Percentiles rank a stretch among this genome's conserved stretches.
phyloP scores from a whole-genome alignment of 2,113 vertebrate species.

The Albula glossodonta region DNA sequence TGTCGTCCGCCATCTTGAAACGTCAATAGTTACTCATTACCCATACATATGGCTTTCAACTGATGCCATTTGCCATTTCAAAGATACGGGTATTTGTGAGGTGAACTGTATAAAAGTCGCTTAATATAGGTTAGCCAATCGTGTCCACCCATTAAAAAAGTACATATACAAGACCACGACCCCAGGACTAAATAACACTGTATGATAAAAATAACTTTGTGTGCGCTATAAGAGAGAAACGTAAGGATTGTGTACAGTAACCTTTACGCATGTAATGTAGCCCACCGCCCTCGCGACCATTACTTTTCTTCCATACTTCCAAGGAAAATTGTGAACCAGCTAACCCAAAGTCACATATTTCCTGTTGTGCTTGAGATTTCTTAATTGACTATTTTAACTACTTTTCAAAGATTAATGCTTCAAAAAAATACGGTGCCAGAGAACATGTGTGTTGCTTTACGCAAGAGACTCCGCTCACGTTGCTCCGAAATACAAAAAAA shows the following conservation, averaged over 20 bases:
- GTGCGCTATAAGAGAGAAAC: not conserved
- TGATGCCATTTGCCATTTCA: not conserved
- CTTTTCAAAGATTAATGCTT: not conserved
- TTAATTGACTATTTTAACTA: not conserved
- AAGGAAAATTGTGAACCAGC: not conserved
- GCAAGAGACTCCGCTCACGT: not conserved
- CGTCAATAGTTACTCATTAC: not conserved
- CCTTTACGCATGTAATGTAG: not conserved
- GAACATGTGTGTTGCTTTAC: not conserved
- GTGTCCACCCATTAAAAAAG: not conserved
- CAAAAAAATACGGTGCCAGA: not conserved
- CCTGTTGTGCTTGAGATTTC: too few relatives aligned
- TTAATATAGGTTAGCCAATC: not conserved
- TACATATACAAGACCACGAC: not conserved
- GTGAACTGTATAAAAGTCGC: not conserved
- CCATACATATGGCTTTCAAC: not conserved
- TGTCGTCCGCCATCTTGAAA: not conserved
- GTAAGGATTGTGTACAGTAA: not conserved
- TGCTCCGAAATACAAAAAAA: too few relatives aligned
- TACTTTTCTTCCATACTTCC: not conserved
- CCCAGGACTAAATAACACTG: not conserved
- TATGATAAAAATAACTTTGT: not conserved
- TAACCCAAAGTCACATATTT: too few relatives aligned
- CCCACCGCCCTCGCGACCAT: not conserved
- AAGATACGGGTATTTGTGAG: not conserved